A percentile compares a stretch with the other conserved stretches of the same genome.
These are phyloP conservation scores for Perognathus longimembris DNA, from an alignment of 2,113 vertebrate genomes.

Conservation along the genomic window DNA sequence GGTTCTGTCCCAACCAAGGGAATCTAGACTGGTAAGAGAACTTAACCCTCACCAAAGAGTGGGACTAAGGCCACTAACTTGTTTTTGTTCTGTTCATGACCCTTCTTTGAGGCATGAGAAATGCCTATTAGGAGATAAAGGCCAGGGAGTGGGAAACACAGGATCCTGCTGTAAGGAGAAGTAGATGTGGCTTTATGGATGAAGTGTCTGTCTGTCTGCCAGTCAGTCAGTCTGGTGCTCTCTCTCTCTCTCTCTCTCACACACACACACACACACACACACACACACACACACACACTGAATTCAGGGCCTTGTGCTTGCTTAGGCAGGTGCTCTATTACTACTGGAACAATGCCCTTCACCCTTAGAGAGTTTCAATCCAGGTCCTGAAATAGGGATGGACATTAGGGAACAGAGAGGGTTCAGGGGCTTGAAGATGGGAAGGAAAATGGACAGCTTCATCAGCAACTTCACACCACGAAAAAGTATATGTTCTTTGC, in stretches of 20 bases:
- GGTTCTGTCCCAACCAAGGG: background rate
- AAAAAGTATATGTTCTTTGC: background rate
- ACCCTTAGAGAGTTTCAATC: background rate
- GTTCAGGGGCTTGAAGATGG: too few relatives aligned
- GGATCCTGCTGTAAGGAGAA: background rate
- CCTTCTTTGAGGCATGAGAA: background rate
- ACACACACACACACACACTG: too few relatives aligned
- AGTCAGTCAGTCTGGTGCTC: too few relatives aligned
- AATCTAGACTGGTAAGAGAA: background rate
- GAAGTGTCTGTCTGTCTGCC: background rate
- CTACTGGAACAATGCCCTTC: too few relatives aligned
- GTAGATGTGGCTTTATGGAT: background rate
- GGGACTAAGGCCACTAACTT: background rate
- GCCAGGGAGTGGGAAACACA: background rate
- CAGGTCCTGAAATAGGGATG: background rate
- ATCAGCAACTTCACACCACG: background rate
- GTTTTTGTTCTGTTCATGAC: background rate
- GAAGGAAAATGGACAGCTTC: background rate
- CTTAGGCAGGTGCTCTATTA: too few relatives aligned
- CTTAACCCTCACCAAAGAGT: background rate
- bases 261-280: too few relatives aligned
- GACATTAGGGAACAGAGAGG: too few relatives aligned
- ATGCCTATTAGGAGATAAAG: background rate
- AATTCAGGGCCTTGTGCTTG: too few relatives aligned
- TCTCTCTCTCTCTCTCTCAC: too few relatives aligned